Evolutionary conservation across 2,113 vertebrate species (phyloP).

Genomic region (Ibidorhyncha struthersii): DNA sequence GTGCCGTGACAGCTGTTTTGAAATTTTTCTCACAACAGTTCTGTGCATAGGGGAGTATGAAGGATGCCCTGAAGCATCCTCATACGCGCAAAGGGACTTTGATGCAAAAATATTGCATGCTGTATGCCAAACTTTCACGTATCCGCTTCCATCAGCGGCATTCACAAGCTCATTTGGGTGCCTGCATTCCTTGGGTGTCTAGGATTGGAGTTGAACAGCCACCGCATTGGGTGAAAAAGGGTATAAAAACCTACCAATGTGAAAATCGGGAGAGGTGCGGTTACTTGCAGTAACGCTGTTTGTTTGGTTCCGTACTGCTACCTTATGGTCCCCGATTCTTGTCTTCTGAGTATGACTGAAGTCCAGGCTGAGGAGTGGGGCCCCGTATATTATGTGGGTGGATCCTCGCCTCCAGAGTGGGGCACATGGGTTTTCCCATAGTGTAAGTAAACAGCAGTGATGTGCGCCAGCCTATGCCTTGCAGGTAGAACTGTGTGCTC

Average conservation of each 20-base stretch:
- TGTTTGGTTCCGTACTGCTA: not conserved
- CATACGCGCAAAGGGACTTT: too few species aligned
- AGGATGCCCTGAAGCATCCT: not conserved
- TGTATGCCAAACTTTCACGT: not conserved
- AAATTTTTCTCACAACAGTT: not conserved
- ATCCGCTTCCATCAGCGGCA: not conserved
- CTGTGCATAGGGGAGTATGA: not conserved
- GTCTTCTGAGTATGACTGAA: not conserved
- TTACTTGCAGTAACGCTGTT: not conserved
- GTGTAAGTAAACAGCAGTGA: not conserved
- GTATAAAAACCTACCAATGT: not conserved
- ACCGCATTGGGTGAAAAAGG: not conserved
- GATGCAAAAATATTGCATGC: not conserved
- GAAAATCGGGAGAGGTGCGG: not conserved
- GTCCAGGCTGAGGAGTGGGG: too few species aligned
- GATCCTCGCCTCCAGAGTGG: not conserved
- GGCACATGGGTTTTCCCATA: not conserved
- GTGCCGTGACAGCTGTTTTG: not conserved
- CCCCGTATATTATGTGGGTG: rapidly evolving
- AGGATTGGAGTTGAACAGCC: not conserved
- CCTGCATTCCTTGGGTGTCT: not conserved
- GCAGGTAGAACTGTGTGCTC: not conserved
- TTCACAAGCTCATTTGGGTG: not conserved
- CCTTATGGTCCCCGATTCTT: not conserved
- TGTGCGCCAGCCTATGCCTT: not conserved